Conservation (phyloP, 37 sponge, comb jelly and placozoan genomes). For the Ianthella basta region DNA sequence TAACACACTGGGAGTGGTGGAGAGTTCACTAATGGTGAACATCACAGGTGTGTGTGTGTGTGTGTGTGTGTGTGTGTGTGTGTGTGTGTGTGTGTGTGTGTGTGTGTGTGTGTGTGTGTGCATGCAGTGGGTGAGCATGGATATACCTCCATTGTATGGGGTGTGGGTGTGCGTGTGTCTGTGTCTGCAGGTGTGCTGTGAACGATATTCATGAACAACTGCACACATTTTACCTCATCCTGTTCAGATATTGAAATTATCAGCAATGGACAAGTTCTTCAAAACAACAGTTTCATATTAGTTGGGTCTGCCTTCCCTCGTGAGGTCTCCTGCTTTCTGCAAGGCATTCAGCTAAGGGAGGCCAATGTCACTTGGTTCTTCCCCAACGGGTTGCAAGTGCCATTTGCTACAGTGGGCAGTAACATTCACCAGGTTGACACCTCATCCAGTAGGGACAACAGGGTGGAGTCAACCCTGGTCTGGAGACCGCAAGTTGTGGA, state of each 20-base stretch:
- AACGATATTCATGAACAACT: too few species aligned
- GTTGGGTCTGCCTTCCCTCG: background rate
- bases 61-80: too few species aligned
- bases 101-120: too few species aligned
- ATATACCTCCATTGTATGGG: too few species aligned
- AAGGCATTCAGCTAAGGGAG: background rate
- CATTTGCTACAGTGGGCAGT: too few species aligned
- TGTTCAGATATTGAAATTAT: background rate
- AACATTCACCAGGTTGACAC: background rate
- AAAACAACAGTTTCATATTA: background rate
- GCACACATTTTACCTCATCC: too few species aligned
- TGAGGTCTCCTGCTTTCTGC: background rate
- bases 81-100: too few species aligned
- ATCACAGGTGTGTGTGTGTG: conserved; percentile 1
- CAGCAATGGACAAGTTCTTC: too few species aligned
- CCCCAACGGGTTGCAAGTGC: conserved; percentile 15
- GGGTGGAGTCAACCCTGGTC: conserved; percentile 6
- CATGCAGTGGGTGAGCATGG: too few species aligned
- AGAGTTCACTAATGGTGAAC: background rate
- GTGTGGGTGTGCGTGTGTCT: too few species aligned
- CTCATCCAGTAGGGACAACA: background rate
- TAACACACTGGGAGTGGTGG: background rate
- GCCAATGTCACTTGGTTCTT: conserved; percentile 12
- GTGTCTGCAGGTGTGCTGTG: too few species aligned
- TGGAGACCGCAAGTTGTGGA: background rate